Evolutionary conservation across 1,140 invertebrate species (phyloP).

Genomic region (Solen grandis): DNA sequence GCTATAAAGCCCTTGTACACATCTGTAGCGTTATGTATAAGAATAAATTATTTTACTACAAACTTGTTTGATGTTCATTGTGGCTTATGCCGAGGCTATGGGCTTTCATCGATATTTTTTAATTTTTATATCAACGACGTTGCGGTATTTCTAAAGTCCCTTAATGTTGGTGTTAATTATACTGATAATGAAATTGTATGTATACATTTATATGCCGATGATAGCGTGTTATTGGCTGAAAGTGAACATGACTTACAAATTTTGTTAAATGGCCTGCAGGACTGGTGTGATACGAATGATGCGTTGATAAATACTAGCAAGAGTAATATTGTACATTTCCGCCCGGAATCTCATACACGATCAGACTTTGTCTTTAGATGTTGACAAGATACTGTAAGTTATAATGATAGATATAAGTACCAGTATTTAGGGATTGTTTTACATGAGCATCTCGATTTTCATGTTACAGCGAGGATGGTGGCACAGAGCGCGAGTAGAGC

Average conservation of each 20-base stretch:
- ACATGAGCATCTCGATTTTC: conserved; percentile 21
- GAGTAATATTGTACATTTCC: conserved; percentile 45
- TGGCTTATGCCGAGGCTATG: conserved; percentile 27
- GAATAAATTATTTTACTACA: conserved; percentile 13
- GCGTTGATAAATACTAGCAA: conserved; percentile 32
- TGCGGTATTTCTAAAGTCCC: conserved; percentile 16
- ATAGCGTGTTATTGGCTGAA: conserved; percentile 46
- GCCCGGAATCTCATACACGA: neutral
- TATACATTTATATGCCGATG: conserved; percentile 52
- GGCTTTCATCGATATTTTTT: conserved; percentile 24
- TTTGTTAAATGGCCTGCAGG: conserved; percentile 18
- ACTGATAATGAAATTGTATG: conserved; percentile 18
- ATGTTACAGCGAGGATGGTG: conserved; percentile 15
- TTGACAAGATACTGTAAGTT: neutral
- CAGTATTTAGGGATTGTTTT: conserved; percentile 19
- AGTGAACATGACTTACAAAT: conserved; percentile 35
- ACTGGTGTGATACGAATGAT: conserved; percentile 29
- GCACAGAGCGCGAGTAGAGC: conserved; percentile 29
- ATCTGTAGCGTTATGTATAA: conserved; percentile 8
- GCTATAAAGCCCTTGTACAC: conserved; percentile 7
- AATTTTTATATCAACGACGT: conserved; percentile 27
- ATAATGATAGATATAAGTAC: neutral
- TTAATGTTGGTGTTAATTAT: conserved; percentile 35
- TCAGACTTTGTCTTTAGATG: conserved; percentile 8
- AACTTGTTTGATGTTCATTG: conserved; percentile 4